Evolutionary conservation across 2,888 invertebrate genomes (phyloP).

Genomic region (Chalcosyrphus nemorum): DNA sequence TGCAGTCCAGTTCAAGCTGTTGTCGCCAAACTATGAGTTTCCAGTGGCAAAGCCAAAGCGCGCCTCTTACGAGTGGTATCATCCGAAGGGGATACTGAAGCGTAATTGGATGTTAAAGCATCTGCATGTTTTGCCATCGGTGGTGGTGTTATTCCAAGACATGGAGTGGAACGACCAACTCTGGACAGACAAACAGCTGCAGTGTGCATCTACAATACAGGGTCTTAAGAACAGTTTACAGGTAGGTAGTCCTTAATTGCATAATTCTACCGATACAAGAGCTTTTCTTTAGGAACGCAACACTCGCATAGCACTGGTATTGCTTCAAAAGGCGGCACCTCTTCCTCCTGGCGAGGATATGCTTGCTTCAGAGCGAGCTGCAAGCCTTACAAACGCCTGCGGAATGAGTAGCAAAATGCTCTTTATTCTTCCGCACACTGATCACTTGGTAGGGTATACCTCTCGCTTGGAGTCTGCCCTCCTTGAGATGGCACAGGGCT

Average conservation of each 20-base stretch:
- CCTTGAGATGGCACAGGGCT: constrained; percentile 95
- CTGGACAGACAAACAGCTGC: constrained; percentile 97
- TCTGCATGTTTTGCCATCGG: constrained; percentile 93
- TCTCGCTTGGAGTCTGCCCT: constrained; percentile 95
- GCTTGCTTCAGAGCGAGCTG: constrained; percentile 94
- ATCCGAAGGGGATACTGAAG: constrained; percentile 96
- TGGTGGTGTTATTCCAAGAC: constrained; percentile 97
- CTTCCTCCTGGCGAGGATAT: constrained; percentile 91
- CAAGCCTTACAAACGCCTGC: constrained; percentile 94
- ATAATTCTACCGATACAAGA: no score
- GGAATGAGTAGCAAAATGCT: constrained; percentile 95
- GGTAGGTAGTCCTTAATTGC: no score
- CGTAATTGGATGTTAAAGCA: constrained; percentile 98
- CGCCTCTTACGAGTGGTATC: constrained; percentile 96
- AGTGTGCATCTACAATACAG: constrained; percentile 95
- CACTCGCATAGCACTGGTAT: constrained; percentile 92
- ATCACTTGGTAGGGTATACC: constrained; percentile 90
- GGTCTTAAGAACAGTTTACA: constrained; percentile 85
- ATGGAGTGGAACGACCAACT: constrained; percentile 97
- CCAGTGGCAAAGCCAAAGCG: constrained; percentile 93
- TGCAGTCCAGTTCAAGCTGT: constrained; percentile 91
- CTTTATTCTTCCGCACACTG: constrained; percentile 95
- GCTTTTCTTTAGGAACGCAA: constrained; percentile 77
- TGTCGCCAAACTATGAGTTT: constrained; percentile 92
- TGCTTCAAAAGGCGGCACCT: constrained; percentile 93